phyloP scores from a whole-genome alignment of 2,888 invertebrate genomes.

The Ferdinandea cuprea region DNA sequence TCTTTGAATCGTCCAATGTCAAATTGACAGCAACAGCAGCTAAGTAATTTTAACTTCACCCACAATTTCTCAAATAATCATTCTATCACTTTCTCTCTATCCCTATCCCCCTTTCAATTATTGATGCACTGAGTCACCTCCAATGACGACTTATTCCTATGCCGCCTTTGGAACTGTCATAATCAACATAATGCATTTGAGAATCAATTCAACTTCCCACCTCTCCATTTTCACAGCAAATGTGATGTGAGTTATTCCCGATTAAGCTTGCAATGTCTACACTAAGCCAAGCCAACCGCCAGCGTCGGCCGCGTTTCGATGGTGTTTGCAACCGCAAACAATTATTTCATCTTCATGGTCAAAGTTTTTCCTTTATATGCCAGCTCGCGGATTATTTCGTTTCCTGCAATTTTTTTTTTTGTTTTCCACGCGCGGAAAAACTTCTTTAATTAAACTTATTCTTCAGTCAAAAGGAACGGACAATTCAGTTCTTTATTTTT shows the following conservation, averaged over 20 bases:
- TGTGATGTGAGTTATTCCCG: slow-evolving; percentile 39
- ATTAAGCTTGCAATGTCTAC: slow-evolving; percentile 35
- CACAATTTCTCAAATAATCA: slow-evolving; percentile 17
- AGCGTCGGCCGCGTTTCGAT: slow-evolving; percentile 18
- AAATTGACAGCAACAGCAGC: slow-evolving; percentile 28
- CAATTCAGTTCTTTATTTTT: slow-evolving; percentile 50
- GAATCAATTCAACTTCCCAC: slow-evolving; percentile 61
- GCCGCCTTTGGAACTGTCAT: slow-evolving; percentile 37
- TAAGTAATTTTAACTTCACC: slow-evolving; percentile 26
- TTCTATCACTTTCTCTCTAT: slow-evolving; percentile 26
- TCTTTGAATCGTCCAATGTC: background rate
- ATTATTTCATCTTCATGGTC: slow-evolving; percentile 68
- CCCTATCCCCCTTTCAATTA: slow-evolving; percentile 1
- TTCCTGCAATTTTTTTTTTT: slow-evolving; percentile 54
- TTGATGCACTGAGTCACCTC: slow-evolving; percentile 29
- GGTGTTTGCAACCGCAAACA: slow-evolving; percentile 63
- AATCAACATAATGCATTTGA: slow-evolving; percentile 58
- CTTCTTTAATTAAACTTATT: slow-evolving; percentile 75
- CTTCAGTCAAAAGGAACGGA: slow-evolving; percentile 64
- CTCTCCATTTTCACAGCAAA: background rate
- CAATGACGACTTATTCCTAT: background rate
- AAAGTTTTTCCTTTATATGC: slow-evolving; percentile 68
- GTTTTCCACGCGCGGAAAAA: slow-evolving; percentile 52
- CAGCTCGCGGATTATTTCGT: slow-evolving; percentile 62
- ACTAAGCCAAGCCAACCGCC: slow-evolving; percentile 26